Percentiles rank a stretch among this genome's conserved stretches.
Conservation (phyloP, 2,113 vertebrate genomes). For the Agapornis roseicollis region DNA sequence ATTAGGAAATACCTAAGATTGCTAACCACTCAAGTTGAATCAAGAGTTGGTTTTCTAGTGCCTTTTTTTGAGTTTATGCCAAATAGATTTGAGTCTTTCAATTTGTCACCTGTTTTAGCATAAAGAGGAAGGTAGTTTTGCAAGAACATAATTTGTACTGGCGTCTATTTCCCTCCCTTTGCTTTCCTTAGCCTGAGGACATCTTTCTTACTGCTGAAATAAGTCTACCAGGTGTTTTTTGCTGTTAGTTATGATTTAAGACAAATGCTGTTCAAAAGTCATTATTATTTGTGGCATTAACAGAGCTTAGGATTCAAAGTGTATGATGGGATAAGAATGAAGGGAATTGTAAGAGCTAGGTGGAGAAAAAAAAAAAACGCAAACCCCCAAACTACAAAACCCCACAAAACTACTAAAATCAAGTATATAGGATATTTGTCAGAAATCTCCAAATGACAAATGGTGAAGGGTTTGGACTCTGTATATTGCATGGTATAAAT, state of each 20-base stretch:
- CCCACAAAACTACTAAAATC: not conserved
- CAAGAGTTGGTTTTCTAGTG: not conserved
- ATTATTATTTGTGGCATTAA: not conserved
- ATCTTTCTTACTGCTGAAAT: not conserved
- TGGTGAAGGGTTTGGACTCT: not conserved
- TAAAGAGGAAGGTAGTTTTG: not conserved
- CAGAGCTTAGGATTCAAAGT: not conserved
- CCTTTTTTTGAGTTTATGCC: not conserved
- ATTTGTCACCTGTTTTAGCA: not conserved
- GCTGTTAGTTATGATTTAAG: not conserved
- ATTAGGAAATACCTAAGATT: not conserved
- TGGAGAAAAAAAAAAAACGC: not conserved
- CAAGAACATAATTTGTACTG: not conserved
- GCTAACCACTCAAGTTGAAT: not conserved
- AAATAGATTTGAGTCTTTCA: not conserved
- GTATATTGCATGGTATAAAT: not conserved
- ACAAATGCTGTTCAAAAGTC: not conserved
- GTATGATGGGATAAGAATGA: not conserved
- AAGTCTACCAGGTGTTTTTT: not conserved
- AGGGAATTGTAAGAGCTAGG: not conserved
- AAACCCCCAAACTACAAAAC: accelerated
- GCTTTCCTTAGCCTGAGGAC: not conserved
- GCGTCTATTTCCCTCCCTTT: not conserved
- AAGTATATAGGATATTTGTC: not conserved
- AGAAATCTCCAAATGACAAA: not conserved